A percentile compares a stretch with the other conserved stretches of the same genome.
Evolutionary conservation across 2,797 vertebrate genomes (phyloP).

Genomic region (Aselliscus stoliczkanus): DNA sequence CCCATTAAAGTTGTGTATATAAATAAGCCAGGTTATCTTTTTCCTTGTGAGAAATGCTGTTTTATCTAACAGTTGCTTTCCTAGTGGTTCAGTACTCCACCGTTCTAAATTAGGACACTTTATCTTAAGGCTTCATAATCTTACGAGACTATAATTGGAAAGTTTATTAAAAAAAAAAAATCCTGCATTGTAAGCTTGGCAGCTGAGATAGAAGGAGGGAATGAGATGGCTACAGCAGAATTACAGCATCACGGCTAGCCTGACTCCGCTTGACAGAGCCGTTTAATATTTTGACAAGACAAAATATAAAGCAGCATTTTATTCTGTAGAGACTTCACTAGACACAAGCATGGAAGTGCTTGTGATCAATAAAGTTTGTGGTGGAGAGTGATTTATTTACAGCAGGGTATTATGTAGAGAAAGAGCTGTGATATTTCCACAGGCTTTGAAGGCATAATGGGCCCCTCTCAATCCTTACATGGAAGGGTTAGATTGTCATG

Average conservation of each 20-base stretch:
- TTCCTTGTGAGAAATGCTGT: constrained; percentile 80
- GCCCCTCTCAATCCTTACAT: constrained; percentile 93
- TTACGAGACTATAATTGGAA: constrained; percentile 89
- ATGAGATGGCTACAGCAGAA: constrained; percentile 86
- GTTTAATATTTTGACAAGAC: constrained; percentile 97
- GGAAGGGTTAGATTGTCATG: constrained; percentile 93
- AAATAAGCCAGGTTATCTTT: constrained; percentile 86
- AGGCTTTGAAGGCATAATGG: constrained; percentile 92
- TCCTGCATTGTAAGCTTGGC: constrained; percentile 86
- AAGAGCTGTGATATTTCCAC: constrained; percentile 92
- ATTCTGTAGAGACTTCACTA: constrained; percentile 95
- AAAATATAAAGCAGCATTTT: constrained; percentile 99
- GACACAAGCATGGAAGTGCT: constrained; percentile 93
- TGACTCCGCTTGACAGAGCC: constrained; percentile 92
- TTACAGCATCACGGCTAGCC: constrained; percentile 88
- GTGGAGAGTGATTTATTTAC: constrained; percentile 94
- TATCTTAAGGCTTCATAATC: constrained; percentile 89
- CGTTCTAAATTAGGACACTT: constrained; percentile 87
- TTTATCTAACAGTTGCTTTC: constrained; percentile 84
- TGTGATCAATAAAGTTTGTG: constrained; percentile 98
- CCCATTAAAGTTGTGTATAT: constrained; percentile 82
- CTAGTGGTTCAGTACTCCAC: constrained; percentile 80
- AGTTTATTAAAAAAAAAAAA: constrained; percentile 83
- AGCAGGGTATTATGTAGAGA: constrained; percentile 95
- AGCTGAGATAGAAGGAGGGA: constrained; percentile 85